Base-by-base conservation (phyloP, 1,140 invertebrate species). In the Magallana angulata region DNA sequence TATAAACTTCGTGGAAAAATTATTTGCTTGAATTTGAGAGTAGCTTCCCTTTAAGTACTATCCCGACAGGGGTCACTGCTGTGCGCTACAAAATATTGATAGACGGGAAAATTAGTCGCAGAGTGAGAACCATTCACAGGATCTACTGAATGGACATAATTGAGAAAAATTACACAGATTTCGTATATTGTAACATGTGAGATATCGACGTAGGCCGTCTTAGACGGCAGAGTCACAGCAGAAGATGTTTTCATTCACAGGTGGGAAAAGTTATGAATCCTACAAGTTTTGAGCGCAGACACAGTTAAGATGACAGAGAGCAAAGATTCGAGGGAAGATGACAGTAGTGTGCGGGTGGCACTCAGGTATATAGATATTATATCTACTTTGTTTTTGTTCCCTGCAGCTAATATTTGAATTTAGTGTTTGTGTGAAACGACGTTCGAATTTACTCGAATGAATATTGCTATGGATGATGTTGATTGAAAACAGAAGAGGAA, bases 271-370 rank as follows among this genome's bases (percentile, higher is more conserved):
- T n/a, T 88, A 56, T 80, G 68, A 81, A 48, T 36, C n/a, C 24
- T 48, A 48, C 36, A 48, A 48, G 68, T 60, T 76, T 64, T 71
- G 80, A 56, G 48, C 71, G 81, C 84, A 85, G 60, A 81, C 57
- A 85, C n/a, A 84, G 57, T 81, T 24, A 84, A 24, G 82, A 92
- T 92, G 91, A 89, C 87, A 64, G 92, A 90, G 62, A 89, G 88
- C 59, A 88, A 88, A 24, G 92, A 92, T 76, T 84, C 82, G 57
- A 90, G 90, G 76, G 90, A 92, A 64, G 91, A 93, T 89, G 90
- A 93, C 62, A 90, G 89, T 36, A 92, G 90, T 87, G 92, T 93
- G 14, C 86, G 91, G 59, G 92, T 93, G 18, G 92, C 92, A 56
- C 87, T 93, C 56, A 93, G 92, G 92, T 93, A 90, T 85, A 56